Evolutionary conservation across 2,888 invertebrate genomes (phyloP), one percentile per base, ranked within the genome.

Genomic region (Drosophila merina): DNA sequence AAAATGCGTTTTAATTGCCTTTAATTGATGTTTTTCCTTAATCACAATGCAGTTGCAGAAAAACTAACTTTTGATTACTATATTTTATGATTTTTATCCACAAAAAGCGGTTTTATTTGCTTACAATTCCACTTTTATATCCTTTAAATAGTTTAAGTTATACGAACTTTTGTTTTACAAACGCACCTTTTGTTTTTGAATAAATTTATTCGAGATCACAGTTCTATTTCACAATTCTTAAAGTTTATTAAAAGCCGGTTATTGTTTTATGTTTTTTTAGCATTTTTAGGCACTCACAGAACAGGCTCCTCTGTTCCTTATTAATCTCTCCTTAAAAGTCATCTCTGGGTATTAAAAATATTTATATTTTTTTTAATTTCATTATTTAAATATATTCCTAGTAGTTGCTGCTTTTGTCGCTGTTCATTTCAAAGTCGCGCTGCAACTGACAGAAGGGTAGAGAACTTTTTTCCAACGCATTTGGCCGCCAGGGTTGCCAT

Each of bases 361-460:
- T 49, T 12, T 40, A 38, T 14, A 50, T 38, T 14, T 57, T 50
- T 59, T 12, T 49, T 33, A 36, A 14, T 14, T 14, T 2, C 1
- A 20, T 20, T 20, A 20, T 20, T 20, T 20, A 20, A 14, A 26
- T 50, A 40, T 70, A 40, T 59, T 45, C 8, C 5, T 14, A 40
- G 20, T 45, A 44, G 9, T 52, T 57, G 54, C 20, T 51, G 52
- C 50, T 52, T 49, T 56, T 62, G 54, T 62, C 60, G 67, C 50
- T 66, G 83, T 63, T 72, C 89, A 87, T 86, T 88, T 80, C 90
- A 89, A 90, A 90, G 90, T 89, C 90, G 86, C 90, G 90, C 88
- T 90, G 85, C 84, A 79, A 90, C 90, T 90, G 90, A 80, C 86
- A 86, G 88, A 89, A 88, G 90, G 89, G 89, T 90, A 90, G 90